Percentiles rank a stretch among this genome's conserved stretches.
Evolutionary conservation across 2,888 invertebrate genomes (phyloP).

Genomic region (Sthenelais limicola): DNA sequence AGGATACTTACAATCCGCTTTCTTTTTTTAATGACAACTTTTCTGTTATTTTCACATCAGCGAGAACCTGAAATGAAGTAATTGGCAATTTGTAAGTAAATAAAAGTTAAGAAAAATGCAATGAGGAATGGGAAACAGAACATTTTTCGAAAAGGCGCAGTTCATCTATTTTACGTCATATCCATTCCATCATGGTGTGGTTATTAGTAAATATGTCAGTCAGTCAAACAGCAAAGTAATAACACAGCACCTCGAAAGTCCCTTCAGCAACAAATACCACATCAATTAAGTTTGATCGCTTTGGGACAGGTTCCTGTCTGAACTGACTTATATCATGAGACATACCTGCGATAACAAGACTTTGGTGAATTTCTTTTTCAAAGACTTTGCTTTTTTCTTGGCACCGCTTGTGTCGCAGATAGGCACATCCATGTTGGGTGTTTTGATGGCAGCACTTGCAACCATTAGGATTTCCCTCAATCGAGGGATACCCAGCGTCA

Average conservation of each 20-base stretch:
- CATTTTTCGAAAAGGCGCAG: too few species aligned
- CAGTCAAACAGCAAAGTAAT: background rate
- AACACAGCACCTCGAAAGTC: background rate
- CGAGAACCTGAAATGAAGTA: slow-evolving; percentile 76
- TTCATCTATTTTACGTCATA: background rate
- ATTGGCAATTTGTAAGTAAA: background rate
- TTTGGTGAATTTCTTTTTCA: slow-evolving; percentile 82
- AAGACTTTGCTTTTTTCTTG: slow-evolving; percentile 77
- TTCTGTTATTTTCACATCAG: slow-evolving; percentile 76
- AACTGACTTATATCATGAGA: too few species aligned
- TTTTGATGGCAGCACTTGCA: slow-evolving; percentile 92
- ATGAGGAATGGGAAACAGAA: too few species aligned
- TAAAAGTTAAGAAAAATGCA: too few species aligned
- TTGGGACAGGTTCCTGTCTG: too few species aligned
- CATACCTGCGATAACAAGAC: slow-evolving; percentile 82
- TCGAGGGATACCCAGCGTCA: slow-evolving; percentile 98
- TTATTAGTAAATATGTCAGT: background rate
- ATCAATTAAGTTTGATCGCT: too few species aligned
- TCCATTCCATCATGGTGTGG: background rate
- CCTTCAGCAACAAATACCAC: background rate
- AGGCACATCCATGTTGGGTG: slow-evolving; percentile 96
- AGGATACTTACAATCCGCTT: background rate
- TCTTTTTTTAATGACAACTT: background rate
- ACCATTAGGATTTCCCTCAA: slow-evolving; percentile 96
- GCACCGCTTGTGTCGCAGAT: slow-evolving; percentile 75